Evolutionary conservation across 2,888 invertebrate species (phyloP).

Genomic region (Stegophylla sp.): DNA sequence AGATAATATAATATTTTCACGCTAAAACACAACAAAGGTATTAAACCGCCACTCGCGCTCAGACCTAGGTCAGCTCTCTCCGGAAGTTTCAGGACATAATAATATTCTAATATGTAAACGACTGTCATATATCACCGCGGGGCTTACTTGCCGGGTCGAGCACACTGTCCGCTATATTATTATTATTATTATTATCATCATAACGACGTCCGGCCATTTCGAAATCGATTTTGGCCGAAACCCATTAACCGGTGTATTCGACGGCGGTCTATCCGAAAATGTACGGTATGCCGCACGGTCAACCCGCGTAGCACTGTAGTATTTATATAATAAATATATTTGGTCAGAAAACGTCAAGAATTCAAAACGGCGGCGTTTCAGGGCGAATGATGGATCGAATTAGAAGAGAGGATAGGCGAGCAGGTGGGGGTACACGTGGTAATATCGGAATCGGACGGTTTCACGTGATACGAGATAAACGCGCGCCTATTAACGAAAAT

Average conservation of each 20-base stretch:
- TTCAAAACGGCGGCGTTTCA: too few relatives aligned
- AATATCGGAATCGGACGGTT: too few relatives aligned
- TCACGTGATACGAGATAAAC: too few relatives aligned
- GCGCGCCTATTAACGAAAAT: too few relatives aligned
- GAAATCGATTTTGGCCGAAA: constrained; percentile 43
- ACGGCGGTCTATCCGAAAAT: neutral
- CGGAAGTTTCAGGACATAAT: neutral
- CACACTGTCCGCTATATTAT: constrained; percentile 24
- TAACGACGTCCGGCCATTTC: constrained; percentile 37
- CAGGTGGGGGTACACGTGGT: too few relatives aligned
- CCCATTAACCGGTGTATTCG: constrained; percentile 45
- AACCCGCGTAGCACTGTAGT: too few relatives aligned
- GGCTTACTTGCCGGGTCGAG: neutral
- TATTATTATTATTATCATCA: constrained; percentile 3
- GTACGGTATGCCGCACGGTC: neutral
- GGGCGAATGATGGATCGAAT: too few relatives aligned
- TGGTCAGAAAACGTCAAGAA: too few relatives aligned
- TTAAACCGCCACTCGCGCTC: neutral
- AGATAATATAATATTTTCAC: neutral
- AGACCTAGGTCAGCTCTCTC: neutral
- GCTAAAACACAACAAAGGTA: neutral
- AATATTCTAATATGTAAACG: constrained; percentile 19
- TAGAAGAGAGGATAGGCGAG: too few relatives aligned
- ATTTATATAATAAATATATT: too few relatives aligned
- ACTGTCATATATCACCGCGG: constrained; percentile 17